Evolutionary conservation across 30 jellyfish, hydroid and myxozoan species (phyloP), one percentile per base, ranked within the genome.

Genomic region (Haliclystus octoradiatus): DNA sequence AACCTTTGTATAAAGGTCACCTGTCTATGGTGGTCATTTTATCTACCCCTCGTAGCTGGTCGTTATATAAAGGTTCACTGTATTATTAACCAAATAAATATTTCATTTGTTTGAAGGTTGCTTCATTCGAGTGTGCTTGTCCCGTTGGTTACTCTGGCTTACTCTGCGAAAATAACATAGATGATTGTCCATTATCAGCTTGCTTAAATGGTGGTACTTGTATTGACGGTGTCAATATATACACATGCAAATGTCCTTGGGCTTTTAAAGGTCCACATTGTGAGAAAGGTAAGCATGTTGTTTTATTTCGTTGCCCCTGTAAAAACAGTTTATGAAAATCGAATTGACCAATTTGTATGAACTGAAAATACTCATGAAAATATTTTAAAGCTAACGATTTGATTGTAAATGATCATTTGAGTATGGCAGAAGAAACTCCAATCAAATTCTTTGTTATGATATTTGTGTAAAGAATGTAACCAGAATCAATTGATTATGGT

Each of bases 71-170:
- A n/a, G n/a, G n/a, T n/a, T n/a, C n/a, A n/a, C n/a, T n/a, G n/a
- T n/a, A n/a, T n/a, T n/a, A n/a, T n/a, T n/a, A n/a, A n/a, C n/a
- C n/a, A n/a, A n/a, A n/a, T n/a, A n/a, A n/a, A n/a, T n/a, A n/a
- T n/a, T n/a, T n/a, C n/a, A n/a, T n/a, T n/a, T n/a, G n/a, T n/a
- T n/a, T n/a, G n/a, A n/a, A 88, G 98, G 64, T 81, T 65, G 98
- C 77, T 1, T 73, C 71, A 2, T 82, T 51, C 52, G 25, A 72
- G 2, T 88, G 98, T 51, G 14, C 85, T 1, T 88, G 98, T 53
- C 83, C 93, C 1, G 26, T 52, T 33, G 98, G 98, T 46, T 88
- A 69, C 63, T 75, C 91, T 63, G 98, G 98, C n/a, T 23, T n/a
- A 25, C 29, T 35, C 28, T 88, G 98, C 71, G 98, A 88, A 62